Conservation (phyloP, 2,113 vertebrate genomes). For the Origma solitaria region DNA sequence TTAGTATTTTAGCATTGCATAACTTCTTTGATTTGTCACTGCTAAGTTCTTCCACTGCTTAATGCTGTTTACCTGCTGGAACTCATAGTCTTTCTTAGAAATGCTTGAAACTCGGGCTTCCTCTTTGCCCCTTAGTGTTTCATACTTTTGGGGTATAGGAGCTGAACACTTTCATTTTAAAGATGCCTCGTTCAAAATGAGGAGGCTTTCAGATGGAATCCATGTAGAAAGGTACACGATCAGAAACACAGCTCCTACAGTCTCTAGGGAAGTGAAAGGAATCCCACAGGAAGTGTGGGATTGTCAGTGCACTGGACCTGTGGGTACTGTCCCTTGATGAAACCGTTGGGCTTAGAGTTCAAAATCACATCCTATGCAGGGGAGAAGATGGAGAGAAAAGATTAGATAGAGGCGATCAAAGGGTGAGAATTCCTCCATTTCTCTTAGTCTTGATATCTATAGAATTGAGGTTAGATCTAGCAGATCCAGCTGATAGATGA, state of each 20-base stretch:
- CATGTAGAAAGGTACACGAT: neutral
- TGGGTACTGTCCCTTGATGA: neutral
- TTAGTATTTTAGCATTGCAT: neutral
- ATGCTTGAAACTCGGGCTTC: neutral
- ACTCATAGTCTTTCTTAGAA: neutral
- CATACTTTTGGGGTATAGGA: neutral
- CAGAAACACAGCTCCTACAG: neutral
- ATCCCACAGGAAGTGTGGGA: neutral
- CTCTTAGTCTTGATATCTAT: neutral
- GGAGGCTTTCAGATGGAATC: neutral
- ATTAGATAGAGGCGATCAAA: neutral
- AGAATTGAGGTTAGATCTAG: neutral
- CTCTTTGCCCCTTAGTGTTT: neutral
- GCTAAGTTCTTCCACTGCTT: neutral
- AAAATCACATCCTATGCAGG: neutral
- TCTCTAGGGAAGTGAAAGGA: neutral
- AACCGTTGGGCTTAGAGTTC: neutral
- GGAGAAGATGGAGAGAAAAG: neutral
- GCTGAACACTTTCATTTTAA: neutral
- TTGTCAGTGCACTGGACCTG: neutral
- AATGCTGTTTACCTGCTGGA: neutral
- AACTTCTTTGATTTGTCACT: neutral
- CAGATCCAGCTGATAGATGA: neutral
- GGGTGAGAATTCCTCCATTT: neutral
- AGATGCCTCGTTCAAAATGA: neutral